Percentiles rank a stretch among this genome's conserved stretches.
phyloP scores from a whole-genome alignment of 2,113 vertebrate genomes.

The Fulica atra region DNA sequence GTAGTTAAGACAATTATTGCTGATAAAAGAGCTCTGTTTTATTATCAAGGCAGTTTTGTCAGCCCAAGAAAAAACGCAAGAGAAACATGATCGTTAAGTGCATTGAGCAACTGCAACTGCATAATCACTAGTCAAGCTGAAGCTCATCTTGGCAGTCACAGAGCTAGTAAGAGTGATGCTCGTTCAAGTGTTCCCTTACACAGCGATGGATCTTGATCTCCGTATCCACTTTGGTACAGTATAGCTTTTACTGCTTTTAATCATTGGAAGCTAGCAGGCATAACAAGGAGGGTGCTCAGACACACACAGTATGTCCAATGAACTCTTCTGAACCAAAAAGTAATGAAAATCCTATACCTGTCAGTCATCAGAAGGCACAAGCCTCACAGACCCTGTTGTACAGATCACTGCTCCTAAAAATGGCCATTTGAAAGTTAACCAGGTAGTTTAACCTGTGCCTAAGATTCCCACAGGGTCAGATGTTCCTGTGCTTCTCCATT shows the following conservation, averaged over 20 bases:
- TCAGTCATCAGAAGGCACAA: not conserved
- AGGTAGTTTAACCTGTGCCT: not conserved
- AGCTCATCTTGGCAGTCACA: not conserved
- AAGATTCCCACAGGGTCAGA: not conserved
- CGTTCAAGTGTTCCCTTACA: not conserved
- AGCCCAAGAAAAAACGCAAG: not conserved
- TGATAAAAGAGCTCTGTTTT: not conserved
- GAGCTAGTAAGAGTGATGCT: not conserved
- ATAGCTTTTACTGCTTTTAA: not conserved
- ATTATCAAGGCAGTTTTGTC: not conserved
- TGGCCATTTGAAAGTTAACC: not conserved
- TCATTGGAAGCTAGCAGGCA: not conserved
- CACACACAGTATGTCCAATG: too few relatives aligned
- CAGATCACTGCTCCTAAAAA: not conserved
- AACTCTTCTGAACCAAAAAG: not conserved
- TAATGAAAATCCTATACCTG: not conserved
- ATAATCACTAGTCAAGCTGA: not conserved
- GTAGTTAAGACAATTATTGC: not conserved
- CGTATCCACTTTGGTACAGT: not conserved
- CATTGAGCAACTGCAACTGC: not conserved
- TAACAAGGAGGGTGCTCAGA: not conserved
- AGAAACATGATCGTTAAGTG: not conserved
- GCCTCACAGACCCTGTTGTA: not conserved
- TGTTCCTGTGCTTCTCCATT: not conserved
- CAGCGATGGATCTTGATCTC: not conserved